Evolutionary conservation across 2,888 invertebrate genomes (phyloP).

Genomic region (Mantis religiosa): DNA sequence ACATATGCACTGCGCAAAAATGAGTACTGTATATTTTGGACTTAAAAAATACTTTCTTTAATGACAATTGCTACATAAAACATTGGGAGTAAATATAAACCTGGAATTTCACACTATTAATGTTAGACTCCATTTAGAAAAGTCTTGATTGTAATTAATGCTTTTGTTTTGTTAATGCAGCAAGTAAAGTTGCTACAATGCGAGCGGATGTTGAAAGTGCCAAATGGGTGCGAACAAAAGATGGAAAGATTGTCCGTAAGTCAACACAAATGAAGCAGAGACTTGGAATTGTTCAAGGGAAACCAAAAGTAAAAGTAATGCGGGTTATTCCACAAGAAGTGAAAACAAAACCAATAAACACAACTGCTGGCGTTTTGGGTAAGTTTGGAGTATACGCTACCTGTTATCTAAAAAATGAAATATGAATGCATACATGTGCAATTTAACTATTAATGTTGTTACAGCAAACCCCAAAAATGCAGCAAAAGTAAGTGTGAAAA

Average conservation of each 20-base stretch:
- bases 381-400: not conserved
- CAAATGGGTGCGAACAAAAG: not conserved
- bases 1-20: too few species aligned
- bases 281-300: not conserved
- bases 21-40: too few species aligned
- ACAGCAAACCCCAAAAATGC: slow-evolving; percentile 6
- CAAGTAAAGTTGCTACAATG: slow-evolving; percentile 18
- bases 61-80: too few species aligned
- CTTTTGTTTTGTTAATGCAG: not conserved
- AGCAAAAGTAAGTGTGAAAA: slow-evolving; percentile 3
- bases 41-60: too few species aligned
- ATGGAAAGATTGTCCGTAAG: not conserved
- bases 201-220: slow-evolving; percentile 19
- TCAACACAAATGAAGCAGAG: not conserved
- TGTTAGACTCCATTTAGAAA: too few species aligned
- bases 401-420: not conserved
- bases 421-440: not conserved
- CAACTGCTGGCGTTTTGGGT: slow-evolving; percentile 16
- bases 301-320: not conserved
- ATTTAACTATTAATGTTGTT: not conserved
- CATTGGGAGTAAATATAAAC: too few species aligned
- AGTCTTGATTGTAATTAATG: not conserved
- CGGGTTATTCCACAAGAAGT: not conserved
- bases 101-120: too few species aligned
- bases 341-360: not conserved